phyloP scores from a whole-genome alignment of 1,140 invertebrate genomes.

The Solenopsis fugax region DNA sequence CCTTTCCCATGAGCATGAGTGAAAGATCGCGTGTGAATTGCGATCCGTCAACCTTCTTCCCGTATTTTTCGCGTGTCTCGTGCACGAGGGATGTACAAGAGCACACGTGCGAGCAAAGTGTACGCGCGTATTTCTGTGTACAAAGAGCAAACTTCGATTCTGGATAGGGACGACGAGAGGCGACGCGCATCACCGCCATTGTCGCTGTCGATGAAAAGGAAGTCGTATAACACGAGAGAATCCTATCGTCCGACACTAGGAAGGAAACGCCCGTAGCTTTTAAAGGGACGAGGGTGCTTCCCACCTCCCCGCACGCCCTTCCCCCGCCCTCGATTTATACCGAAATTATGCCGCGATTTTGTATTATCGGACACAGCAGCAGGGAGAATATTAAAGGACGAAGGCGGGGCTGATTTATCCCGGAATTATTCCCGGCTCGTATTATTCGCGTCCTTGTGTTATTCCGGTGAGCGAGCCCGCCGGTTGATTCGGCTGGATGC shows the following conservation, averaged over 20 bases:
- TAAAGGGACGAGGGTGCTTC: background rate
- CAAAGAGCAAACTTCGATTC: constrained; percentile 79
- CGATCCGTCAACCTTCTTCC: constrained; percentile 52
- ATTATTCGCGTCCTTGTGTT: constrained; percentile 54
- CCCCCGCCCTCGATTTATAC: constrained; percentile 49
- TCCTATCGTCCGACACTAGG: constrained; percentile 51
- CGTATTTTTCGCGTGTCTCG: constrained; percentile 22
- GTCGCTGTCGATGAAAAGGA: constrained; percentile 73
- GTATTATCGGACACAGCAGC: constrained; percentile 50
- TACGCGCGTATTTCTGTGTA: constrained; percentile 74
- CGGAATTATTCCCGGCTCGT: constrained; percentile 59
- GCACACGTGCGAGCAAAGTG: constrained; percentile 40
- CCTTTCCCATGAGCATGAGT: constrained; percentile 5
- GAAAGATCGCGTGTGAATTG: constrained; percentile 28
- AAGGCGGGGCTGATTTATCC: constrained; percentile 60
- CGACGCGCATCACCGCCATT: constrained; percentile 59
- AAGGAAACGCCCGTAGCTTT: constrained; percentile 63
- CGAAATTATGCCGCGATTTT: constrained; percentile 64
- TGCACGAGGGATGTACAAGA: background rate
- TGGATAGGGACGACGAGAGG: constrained; percentile 26
- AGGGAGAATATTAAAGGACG: constrained; percentile 64
- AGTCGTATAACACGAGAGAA: constrained; percentile 53
- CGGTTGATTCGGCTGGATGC: constrained; percentile 60
- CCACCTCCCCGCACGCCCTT: background rate
- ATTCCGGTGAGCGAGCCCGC: constrained; percentile 39